phyloP scores from a whole-genome alignment of 2,113 vertebrate genomes.

The Vidua chalybeata region DNA sequence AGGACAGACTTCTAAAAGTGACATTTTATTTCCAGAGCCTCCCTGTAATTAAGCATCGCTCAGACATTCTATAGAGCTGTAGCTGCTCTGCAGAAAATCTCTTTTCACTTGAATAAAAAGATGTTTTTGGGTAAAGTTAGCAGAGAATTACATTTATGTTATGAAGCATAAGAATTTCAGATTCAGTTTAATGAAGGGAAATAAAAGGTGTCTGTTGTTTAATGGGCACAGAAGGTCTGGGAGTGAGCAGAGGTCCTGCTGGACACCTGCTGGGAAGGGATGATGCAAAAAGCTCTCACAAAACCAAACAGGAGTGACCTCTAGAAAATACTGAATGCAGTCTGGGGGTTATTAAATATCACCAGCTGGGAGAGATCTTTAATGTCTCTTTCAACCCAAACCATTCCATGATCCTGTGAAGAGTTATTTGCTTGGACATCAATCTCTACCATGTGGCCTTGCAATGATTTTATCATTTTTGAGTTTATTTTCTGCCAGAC shows the following conservation, averaged over 20 bases:
- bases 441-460: rapidly evolving
- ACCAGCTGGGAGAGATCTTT: background rate
- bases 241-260: background rate
- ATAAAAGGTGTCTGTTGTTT: background rate
- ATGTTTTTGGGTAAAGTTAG: background rate
- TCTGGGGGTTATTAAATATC: background rate
- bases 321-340: background rate
- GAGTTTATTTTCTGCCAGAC: background rate
- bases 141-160: background rate
- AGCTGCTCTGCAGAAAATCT: background rate
- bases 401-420: too few relatives aligned
- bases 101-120: background rate
- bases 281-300: background rate
- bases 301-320: background rate
- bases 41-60: constrained; percentile 27
- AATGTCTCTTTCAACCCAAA: background rate
- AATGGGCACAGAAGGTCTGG: background rate
- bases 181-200: background rate
- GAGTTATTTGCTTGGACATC: background rate
- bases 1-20: constrained; percentile 33
- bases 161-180: background rate
- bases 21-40: constrained; percentile 30
- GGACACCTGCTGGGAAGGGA: background rate
- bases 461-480: background rate
- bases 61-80: background rate